These are phyloP conservation scores for Manduca sexta DNA, from an alignment of 1,140 invertebrate genomes.

Conservation along the genomic window DNA sequence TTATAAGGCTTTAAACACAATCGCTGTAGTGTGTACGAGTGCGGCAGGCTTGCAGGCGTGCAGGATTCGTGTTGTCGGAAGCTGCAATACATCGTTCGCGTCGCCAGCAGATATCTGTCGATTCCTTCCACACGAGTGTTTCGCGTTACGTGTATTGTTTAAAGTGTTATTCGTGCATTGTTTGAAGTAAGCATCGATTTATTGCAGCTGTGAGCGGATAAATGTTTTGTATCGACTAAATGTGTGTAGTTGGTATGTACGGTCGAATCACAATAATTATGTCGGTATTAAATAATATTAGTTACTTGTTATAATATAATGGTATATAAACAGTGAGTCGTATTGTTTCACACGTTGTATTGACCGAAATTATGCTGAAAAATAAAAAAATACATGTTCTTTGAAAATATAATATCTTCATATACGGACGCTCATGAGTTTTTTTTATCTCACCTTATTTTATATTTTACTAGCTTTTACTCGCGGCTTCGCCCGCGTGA, in stretches of 20 bases:
- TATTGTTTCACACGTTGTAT: constrained; percentile 66
- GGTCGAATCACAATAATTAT: constrained; percentile 58
- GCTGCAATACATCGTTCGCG: constrained; percentile 13
- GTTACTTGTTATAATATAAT: constrained; percentile 65
- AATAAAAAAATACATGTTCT: constrained; percentile 67
- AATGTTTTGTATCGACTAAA: constrained; percentile 48
- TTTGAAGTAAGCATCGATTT: constrained; percentile 16
- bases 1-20: constrained; percentile 54
- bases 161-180: neutral
- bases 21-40: constrained; percentile 58
- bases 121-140: constrained; percentile 5
- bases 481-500: too few relatives aligned
- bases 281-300: constrained; percentile 59
- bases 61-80: too few relatives aligned
- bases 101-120: neutral
- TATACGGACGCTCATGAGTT: constrained; percentile 40
- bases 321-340: constrained; percentile 46
- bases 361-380: constrained; percentile 61
- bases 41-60: too few relatives aligned
- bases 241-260: constrained; percentile 59
- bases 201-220: constrained; percentile 39
- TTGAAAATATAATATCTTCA: constrained; percentile 72
- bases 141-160: neutral
- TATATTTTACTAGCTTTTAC: too few relatives aligned
- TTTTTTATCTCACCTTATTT: neutral